Percentiles rank a stretch among this genome's conserved stretches.
These are phyloP conservation scores for Lineus longissimus DNA, from an alignment of 1,140 invertebrate species.

Conservation along the genomic window DNA sequence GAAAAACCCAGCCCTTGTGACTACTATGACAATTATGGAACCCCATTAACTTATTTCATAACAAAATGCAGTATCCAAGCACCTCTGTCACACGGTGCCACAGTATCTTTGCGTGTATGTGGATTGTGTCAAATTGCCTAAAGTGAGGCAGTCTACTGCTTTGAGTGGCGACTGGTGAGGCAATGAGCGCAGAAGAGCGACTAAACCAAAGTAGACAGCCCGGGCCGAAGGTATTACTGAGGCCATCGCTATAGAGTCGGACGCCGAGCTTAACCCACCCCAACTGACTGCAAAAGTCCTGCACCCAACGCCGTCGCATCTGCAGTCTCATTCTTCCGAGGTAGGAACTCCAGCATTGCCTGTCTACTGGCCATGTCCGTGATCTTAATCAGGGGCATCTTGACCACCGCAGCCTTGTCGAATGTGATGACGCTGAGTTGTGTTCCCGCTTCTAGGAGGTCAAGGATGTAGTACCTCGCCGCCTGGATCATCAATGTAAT, in stretches of 20 bases:
- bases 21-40: no score
- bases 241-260: neutral
- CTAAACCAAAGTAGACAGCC: no score
- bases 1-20: no score
- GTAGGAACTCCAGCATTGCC: slow-evolving; percentile 18
- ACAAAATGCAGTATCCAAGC: no score
- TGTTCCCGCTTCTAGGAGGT: slow-evolving; percentile 20
- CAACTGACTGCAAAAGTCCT: slow-evolving; percentile 22
- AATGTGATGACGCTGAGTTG: slow-evolving; percentile 27
- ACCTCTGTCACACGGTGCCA: no score
- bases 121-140: no score
- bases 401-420: slow-evolving; percentile 19
- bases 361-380: slow-evolving; percentile 17
- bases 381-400: slow-evolving; percentile 19
- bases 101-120: no score
- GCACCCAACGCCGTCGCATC: slow-evolving; percentile 28
- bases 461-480: slow-evolving; percentile 27
- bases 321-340: slow-evolving; percentile 11
- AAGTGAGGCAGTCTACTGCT: no score
- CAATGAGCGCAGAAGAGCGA: no score
- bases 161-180: no score
- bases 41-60: no score
- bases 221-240: no score
- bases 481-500: slow-evolving; percentile 24
- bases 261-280: slow-evolving; percentile 19